Percentiles rank a stretch among this genome's conserved stretches.
Evolutionary conservation across 1,140 invertebrate genomes (phyloP).

Genomic region (Tetranychus urticae): DNA sequence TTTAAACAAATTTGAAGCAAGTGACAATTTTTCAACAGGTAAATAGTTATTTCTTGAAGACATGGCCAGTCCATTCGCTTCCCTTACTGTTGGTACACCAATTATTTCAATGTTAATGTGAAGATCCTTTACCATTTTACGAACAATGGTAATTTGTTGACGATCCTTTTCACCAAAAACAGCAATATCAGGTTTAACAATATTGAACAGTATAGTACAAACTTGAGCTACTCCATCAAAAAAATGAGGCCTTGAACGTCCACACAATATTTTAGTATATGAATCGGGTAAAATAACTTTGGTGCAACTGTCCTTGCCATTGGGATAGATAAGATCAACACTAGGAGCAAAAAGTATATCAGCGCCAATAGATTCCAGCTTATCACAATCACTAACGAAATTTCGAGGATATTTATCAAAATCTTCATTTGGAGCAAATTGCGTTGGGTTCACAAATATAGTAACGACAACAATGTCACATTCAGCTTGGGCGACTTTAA

Average conservation of each 20-base stretch:
- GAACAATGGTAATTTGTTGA: slow-evolving; percentile 1
- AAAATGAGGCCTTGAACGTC: background rate
- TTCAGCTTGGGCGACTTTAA: background rate
- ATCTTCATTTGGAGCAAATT: background rate
- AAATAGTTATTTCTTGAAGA: slow-evolving; percentile 42
- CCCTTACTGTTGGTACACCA: slow-evolving; percentile 81
- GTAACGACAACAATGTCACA: background rate
- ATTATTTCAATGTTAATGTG: background rate
- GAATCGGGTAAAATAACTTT: background rate
- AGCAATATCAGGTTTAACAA: background rate
- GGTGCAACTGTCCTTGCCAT: background rate
- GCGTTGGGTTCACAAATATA: background rate
- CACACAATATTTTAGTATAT: background rate
- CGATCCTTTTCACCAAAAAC: slow-evolving; percentile 3
- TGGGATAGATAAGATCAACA: background rate
- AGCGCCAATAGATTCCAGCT: background rate
- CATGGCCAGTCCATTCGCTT: slow-evolving; percentile 93
- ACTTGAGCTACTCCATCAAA: background rate
- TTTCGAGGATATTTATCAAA: background rate
- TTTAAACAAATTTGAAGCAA: background rate
- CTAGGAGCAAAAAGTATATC: background rate
- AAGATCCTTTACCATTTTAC: background rate
- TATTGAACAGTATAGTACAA: slow-evolving; percentile 1
- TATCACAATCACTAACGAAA: background rate
- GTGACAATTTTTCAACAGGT: background rate